Evolutionary conservation across 1,140 invertebrate genomes (phyloP), one percentile per base, ranked within the genome.

Genomic region (Coenobita brevimanus): DNA sequence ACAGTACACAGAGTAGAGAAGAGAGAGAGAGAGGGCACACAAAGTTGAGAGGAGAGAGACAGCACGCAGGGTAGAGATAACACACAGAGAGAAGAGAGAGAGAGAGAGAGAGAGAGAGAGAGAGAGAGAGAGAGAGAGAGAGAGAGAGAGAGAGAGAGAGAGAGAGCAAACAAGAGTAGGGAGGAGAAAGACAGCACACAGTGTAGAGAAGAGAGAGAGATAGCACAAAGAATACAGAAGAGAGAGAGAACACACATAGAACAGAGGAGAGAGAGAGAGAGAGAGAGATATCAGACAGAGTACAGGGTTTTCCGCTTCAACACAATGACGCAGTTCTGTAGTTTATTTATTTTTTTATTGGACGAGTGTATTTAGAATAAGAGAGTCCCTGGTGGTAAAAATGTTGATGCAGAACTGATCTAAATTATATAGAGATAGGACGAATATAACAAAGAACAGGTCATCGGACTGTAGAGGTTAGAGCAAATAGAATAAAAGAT

Each of bases 81-180:
- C n/a, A 33, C 13, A 69, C 1, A 69, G 64, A 2, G 64, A 27
- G 64, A 27, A 78, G 75, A 78, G 75, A 54, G 75, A 78, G 43
- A 54, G 41, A 54, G 43, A 79, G 50, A 79, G 46, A 60, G 8
- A 60, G 27, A 13, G 36, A 80, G 73, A 54, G 76, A 60, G 13
- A 73, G 36, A 41, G 33, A 38, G 1, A 50, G 41, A 43, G 3
- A 24, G 71, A 50, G 50, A 60, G 54, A 36, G 50, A 17, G 54
- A 36, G 50, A 33, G 76, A 60, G 54, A 33, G 54, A 36, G 76
- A 33, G 76, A 36, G 76, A 33, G 76, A 17, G 76, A 17, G 27
- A 36, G 50, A 33, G 71, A 75, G 21, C 36, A 38, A 38, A 38
- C 36, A 21, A 38, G 30, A 38, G 33, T 15, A 4, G 21, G 21